These are phyloP conservation scores for Ichneumoninae sp. DNA, from an alignment of 2,888 invertebrate species.

Conservation along the genomic window DNA sequence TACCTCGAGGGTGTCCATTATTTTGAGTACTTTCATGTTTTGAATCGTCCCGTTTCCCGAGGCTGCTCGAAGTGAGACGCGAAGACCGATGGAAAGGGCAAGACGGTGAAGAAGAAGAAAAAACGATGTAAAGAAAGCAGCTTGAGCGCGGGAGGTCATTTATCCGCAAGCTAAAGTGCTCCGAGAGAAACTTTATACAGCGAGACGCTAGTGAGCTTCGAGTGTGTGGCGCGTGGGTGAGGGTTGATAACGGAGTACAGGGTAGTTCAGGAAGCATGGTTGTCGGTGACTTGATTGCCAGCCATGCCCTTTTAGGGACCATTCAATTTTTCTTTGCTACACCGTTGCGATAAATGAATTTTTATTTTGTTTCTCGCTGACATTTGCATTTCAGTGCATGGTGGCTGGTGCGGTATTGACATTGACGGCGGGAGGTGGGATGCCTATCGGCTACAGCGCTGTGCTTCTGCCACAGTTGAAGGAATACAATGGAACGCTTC, in stretches of 20 bases:
- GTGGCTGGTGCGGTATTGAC: slow-evolving; percentile 90
- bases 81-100: slow-evolving; percentile 16
- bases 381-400: slow-evolving; percentile 87
- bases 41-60: slow-evolving; percentile 33
- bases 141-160: slow-evolving; percentile 47
- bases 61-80: background rate
- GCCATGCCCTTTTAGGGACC: background rate
- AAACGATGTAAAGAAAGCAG: slow-evolving; percentile 40
- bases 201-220: slow-evolving; percentile 16
- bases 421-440: slow-evolving; percentile 90
- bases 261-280: background rate
- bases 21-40: slow-evolving; percentile 53
- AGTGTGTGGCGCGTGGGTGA: background rate
- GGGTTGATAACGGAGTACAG: background rate
- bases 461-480: slow-evolving; percentile 91
- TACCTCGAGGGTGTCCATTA: slow-evolving; percentile 56
- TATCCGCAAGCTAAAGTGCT: slow-evolving; percentile 56
- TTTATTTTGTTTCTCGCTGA: slow-evolving; percentile 33
- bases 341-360: slow-evolving; percentile 25
- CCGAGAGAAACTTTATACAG: slow-evolving; percentile 47
- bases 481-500: slow-evolving; percentile 86
- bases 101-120: background rate
- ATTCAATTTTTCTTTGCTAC: slow-evolving; percentile 13
- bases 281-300: background rate
- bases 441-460: slow-evolving; percentile 92